Conservation (phyloP, 2,888 invertebrate genomes). For the Allacma fusca region DNA sequence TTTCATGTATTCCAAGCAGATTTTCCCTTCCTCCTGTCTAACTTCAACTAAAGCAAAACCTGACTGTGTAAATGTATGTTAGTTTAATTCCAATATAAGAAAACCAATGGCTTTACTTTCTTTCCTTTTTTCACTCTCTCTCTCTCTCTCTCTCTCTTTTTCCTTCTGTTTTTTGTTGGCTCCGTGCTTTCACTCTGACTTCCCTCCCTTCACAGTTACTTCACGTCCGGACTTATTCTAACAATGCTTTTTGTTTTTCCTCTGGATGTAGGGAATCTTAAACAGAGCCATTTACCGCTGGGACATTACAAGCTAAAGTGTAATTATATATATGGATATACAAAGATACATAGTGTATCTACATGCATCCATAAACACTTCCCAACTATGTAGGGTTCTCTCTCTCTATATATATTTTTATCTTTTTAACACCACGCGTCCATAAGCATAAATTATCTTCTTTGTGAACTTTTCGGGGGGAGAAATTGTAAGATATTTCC, state of each 20-base stretch:
- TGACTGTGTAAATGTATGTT: constrained; percentile 37
- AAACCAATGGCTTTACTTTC: not conserved
- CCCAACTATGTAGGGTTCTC: too few species aligned
- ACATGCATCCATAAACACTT: too few species aligned
- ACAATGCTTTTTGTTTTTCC: not conserved
- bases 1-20: constrained; percentile 57
- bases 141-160: not conserved
- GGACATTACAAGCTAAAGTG: too few species aligned
- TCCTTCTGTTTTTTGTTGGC: not conserved
- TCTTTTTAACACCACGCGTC: not conserved
- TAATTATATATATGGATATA: too few species aligned
- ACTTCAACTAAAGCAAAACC: constrained; percentile 19
- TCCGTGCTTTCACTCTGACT: constrained; percentile 10
- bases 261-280: not conserved
- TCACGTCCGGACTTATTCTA: not conserved
- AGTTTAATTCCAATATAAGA: constrained; percentile 30
- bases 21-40: constrained; percentile 37
- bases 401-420: too few species aligned
- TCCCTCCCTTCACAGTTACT: not conserved
- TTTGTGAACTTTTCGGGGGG: not conserved
- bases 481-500: too few species aligned
- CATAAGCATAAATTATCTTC: constrained; percentile 1
- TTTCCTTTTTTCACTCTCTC: not conserved
- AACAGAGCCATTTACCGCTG: too few species aligned
- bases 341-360: too few species aligned